Evolutionary conservation across 2,888 invertebrate species (phyloP), one percentile per base, ranked within the genome.

Genomic region (Lasioglossum figueresi): DNA sequence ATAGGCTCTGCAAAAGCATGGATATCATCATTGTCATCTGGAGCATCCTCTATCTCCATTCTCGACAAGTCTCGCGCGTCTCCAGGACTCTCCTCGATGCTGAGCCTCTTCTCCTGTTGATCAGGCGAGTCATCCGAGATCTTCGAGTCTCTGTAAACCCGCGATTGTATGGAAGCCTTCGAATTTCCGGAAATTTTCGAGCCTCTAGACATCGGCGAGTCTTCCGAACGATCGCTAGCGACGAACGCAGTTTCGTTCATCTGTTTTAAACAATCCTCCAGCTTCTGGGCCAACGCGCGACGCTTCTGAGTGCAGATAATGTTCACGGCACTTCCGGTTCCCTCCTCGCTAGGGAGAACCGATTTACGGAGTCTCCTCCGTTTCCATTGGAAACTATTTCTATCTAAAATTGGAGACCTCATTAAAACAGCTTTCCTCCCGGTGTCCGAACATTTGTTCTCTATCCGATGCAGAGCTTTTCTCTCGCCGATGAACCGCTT

Each of bases 11-110:
- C 19, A 34, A 27, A 12, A 8, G 73, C 5, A 27, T 70, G 68
- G 3, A 0, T n/a, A 8, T 52, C 48, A 2, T 75, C n/a, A 1
- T 31, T 14, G 10, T 66, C 83, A 0, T 82, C 80, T 1, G 83
- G 48, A 31, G 83, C 87, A 10, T 84, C 84, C 6, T 86, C 83
- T 27, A 70, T 66, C 8, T 92, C 89, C 34, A 92, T 89, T 16
- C 78, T 48, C 2, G 16, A 37, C 0, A 23, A 12, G 27, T 81
- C 76, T 34, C 45, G 59, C 1, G 16, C 12, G 16, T 63, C 27
- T 23, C 63, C 76, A 0, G 81, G 72, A 10, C 88, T 88, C 5
- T 83, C 79, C 4, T 77, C 76, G 12, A 89, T 82, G 19, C 37
- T 73, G 48, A 79, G 40, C 40, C 16, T 52, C 0, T 63, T 43